phyloP scores from a whole-genome alignment of 37 sponge, comb jelly and placozoan genomes.

The Cliona cf. orientalis region DNA sequence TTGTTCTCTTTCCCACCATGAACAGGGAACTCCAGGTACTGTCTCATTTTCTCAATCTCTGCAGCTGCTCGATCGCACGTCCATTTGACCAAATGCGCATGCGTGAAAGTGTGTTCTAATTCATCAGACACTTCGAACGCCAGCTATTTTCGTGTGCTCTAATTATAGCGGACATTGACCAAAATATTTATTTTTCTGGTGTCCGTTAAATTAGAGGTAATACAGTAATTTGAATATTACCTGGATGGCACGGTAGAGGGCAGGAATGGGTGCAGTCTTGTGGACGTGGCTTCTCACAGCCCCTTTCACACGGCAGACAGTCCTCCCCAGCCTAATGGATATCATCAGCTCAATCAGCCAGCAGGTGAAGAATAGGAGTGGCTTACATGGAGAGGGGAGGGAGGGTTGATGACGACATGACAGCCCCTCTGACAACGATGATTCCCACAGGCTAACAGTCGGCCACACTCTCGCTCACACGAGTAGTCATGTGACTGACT shows the following conservation, averaged over 20 bases:
- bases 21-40: no score
- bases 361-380: not conserved
- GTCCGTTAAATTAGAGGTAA: not conserved
- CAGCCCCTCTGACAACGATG: slow-evolving; percentile 73
- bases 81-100: no score
- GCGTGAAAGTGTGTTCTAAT: no score
- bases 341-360: not conserved
- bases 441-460: slow-evolving; percentile 76
- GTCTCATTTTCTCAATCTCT: no score
- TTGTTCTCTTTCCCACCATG: no score
- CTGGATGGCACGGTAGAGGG: slow-evolving; percentile 75
- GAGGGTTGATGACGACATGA: slow-evolving; percentile 65
- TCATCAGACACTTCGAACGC: no score
- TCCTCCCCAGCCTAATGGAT: slow-evolving; percentile 70
- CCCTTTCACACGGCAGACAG: slow-evolving; percentile 67
- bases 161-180: no score
- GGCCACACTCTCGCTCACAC: slow-evolving; percentile 82
- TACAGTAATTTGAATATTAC: slow-evolving; percentile 14
- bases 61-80: no score
- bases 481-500: slow-evolving; percentile 36
- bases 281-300: slow-evolving; percentile 67
- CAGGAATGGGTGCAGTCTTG: slow-evolving; percentile 74
- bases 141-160: no score
- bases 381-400: not conserved
- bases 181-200: not conserved